These are phyloP conservation scores for Tyria jacobaeae DNA, from an alignment of 2,888 invertebrate species.

Conservation along the genomic window DNA sequence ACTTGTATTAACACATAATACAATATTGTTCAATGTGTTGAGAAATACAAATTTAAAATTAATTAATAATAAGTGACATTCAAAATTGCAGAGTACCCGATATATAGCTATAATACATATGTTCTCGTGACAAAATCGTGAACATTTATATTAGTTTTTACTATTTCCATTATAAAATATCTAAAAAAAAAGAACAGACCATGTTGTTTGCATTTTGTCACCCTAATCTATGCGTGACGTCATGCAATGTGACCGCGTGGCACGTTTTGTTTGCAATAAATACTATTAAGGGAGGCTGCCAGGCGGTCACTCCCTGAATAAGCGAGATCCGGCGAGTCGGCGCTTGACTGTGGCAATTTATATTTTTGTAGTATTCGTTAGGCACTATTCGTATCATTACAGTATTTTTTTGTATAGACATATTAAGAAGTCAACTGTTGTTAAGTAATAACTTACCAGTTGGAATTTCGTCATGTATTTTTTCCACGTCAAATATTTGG, in stretches of 20 bases:
- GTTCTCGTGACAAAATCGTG: not conserved
- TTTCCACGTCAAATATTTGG: slow-evolving; percentile 94
- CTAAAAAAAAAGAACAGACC: too few relatives aligned
- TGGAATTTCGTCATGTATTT: slow-evolving; percentile 93
- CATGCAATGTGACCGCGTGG: not conserved
- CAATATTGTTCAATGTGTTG: too few relatives aligned
- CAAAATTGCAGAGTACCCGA: not conserved
- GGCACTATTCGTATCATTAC: too few relatives aligned
- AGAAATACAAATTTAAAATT: not conserved
- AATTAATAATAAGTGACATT: not conserved
- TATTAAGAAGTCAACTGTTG: too few relatives aligned
- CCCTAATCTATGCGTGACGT: not conserved
- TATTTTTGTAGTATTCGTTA: not conserved
- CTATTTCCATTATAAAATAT: too few relatives aligned
- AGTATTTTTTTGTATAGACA: too few relatives aligned
- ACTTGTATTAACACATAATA: slow-evolving; percentile 11
- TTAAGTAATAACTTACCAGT: slow-evolving; percentile 86
- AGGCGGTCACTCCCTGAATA: not conserved
- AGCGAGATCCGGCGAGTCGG: too few relatives aligned
- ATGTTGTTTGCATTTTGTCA: too few relatives aligned
- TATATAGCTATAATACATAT: too few relatives aligned
- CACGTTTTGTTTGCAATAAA: not conserved
- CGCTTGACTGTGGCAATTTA: not conserved
- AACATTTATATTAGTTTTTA: not conserved
- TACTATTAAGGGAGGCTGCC: too few relatives aligned